Evolutionary conservation across 2,113 vertebrate species (phyloP).

Genomic region (Aix galericulata): DNA sequence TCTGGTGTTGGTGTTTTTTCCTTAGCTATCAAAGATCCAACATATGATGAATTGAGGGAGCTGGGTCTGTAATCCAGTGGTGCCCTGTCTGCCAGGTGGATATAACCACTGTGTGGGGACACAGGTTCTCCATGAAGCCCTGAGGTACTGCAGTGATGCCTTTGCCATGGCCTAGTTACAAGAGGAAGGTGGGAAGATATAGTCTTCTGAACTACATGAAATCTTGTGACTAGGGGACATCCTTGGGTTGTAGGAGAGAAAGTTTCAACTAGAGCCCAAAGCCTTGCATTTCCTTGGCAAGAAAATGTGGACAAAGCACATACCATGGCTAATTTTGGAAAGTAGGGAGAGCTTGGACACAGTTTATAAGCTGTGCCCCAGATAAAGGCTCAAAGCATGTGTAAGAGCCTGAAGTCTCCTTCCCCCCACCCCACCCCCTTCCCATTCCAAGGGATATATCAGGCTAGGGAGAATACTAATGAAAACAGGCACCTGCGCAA

Average conservation of each 20-base stretch:
- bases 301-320: not conserved
- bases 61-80: not conserved
- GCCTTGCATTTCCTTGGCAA: not conserved
- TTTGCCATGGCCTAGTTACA: not conserved
- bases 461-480: not conserved
- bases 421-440: too few relatives aligned
- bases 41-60: not conserved
- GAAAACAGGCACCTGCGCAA: not conserved
- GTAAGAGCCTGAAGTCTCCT: not conserved
- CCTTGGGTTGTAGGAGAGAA: not conserved
- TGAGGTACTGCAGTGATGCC: not conserved
- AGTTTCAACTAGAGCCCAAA: not conserved
- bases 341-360: not conserved
- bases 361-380: not conserved
- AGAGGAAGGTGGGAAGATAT: not conserved
- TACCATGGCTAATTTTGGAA: not conserved
- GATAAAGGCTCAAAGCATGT: rapidly evolving
- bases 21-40: not conserved
- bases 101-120: not conserved
- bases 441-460: not conserved
- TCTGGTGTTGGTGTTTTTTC: not conserved
- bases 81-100: not conserved
- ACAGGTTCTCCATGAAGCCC: not conserved
- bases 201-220: not conserved
- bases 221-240: not conserved